Evolutionary conservation across 2,797 vertebrate species (phyloP), one percentile per base, ranked within the genome.

Genomic region (Trachurus trachurus): DNA sequence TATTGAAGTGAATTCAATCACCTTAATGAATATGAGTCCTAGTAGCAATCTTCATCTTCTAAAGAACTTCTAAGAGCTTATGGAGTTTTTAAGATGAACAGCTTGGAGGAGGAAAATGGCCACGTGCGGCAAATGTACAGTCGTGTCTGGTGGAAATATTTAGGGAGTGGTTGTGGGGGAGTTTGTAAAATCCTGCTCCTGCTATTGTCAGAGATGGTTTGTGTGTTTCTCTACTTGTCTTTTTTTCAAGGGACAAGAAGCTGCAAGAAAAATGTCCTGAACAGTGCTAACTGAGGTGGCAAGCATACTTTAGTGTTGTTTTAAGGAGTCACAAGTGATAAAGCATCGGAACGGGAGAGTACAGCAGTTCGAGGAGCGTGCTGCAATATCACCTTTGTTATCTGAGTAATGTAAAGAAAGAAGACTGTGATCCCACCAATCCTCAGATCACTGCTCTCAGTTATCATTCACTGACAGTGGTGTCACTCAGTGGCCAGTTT

Each of bases 1-100:
- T 96, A 96, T 96, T 96, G 96, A 97, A 96, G 95, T 96, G 95
- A 96, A 96, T 96, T 97, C 96, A 96, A 96, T 97, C 96, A 96
- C 95, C 96, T 96, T 96, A 96, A 97, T 96, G 96, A 97, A 97
- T 97, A 95, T 96, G 95, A 82, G 96, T 95, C 96, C 95, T 96
- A 95, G 96, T 96, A 92, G 95, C 96, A 96, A 96, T 97, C 96
- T 95, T 96, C 95, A 54, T 16, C 22, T 54, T 29, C 53, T 96
- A 96, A 96, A 97, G 96, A 96, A 96, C 96, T 96, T 96, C 96
- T 96, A 96, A 96, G 96, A 97, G 96, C 96, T 96, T 97, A 96
- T 95, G 96, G 96, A 97, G 97, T 97, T 96, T 96, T 95, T 96
- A 95, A 97, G 96, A 96, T 96, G 96, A 96, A 96, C 96, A 96